Base-by-base conservation (phyloP, 2,888 invertebrate genomes). In the Acrobeloides nanus region DNA sequence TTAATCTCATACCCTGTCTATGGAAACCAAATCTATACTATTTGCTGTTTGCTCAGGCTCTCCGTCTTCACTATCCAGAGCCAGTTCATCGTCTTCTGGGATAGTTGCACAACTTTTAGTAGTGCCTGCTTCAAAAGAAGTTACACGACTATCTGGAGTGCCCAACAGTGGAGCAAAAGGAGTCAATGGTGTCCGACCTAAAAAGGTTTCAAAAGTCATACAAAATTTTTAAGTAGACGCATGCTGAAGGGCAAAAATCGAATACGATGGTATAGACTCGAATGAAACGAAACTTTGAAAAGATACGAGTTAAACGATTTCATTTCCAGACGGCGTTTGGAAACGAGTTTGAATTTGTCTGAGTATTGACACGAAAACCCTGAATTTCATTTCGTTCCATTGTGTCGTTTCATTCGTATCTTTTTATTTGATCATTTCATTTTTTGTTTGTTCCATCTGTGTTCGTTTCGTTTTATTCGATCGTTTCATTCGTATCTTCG, bases 71-170 rank as follows among this genome's bases (percentile, higher is more conserved):
- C 63, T 61, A 8, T 53, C 53, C 15, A 18, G 15, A 8, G 45
- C 42, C 21, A 33, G 17, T 18, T 54, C 55, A n/a, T 58, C 55
- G 25, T 58, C 55, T 25, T 55, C 55, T n/a, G 68, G 68, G 38
- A 68, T 68, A 5, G 68, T 68, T 1, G 68, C 67, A 39, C 68
- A 68, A 35, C 66, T 66, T 46, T 65, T 65, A 1, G 64, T 63
- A 18, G 68, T 68, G 23, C 64, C 66, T 7, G 61, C 56, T 38
- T 68, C 68, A 29, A 68, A 57, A 5, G 68, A 61, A 3, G 66
- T 68, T n/a, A 68, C 51, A 21, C 68, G 56, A 46, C 62, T 63
- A 38, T 68, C 68, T 2, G 68, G 68, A 29, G 66, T 68, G 5
- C 59, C 62, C 21, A 53, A 51, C n/a, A 60, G 50, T 3, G 37